A percentile compares a stretch with the other conserved stretches of the same genome.
Evolutionary conservation across 2,888 invertebrate species (phyloP).

Genomic region (Opisthograptis luteolata): DNA sequence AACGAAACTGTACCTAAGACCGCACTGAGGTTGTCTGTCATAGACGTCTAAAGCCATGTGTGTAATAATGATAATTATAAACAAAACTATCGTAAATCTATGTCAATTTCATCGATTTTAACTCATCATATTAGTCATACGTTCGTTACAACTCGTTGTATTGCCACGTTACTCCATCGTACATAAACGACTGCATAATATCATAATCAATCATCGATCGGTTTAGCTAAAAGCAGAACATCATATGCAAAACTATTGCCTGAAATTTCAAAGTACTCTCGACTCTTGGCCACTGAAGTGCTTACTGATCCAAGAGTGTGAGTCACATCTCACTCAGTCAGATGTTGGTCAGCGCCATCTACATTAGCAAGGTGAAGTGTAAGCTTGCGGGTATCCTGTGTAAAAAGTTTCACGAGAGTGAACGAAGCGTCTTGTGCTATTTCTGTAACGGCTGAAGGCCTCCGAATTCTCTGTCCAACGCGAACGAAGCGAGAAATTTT

Average conservation of each 20-base stretch:
- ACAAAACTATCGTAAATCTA: too few relatives aligned
- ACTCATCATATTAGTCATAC: too few relatives aligned
- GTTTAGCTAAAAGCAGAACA: slow-evolving; percentile 43
- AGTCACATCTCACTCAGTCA: slow-evolving; percentile 64
- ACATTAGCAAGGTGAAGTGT: slow-evolving; percentile 78
- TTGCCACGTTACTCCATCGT: background rate
- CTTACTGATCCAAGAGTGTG: slow-evolving; percentile 49
- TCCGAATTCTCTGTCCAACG: slow-evolving; percentile 52
- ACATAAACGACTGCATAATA: background rate
- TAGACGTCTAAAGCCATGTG: too few relatives aligned
- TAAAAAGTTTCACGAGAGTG: slow-evolving; percentile 78
- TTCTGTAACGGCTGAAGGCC: slow-evolving; percentile 77
- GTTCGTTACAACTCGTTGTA: too few relatives aligned
- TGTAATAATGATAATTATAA: too few relatives aligned
- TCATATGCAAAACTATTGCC: slow-evolving; percentile 42
- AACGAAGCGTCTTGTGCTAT: slow-evolving; percentile 79
- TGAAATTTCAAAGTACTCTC: slow-evolving; percentile 34
- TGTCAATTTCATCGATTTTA: too few relatives aligned
- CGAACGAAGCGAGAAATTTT: slow-evolving; percentile 52
- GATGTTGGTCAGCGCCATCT: slow-evolving; percentile 77
- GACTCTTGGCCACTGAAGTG: slow-evolving; percentile 40
- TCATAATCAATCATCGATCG: slow-evolving; percentile 31
- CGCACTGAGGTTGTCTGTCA: too few relatives aligned
- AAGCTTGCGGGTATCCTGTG: slow-evolving; percentile 77
- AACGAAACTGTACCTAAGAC: too few relatives aligned